phyloP scores from a whole-genome alignment of 2,888 invertebrate species.

The Phalera bucephala region DNA sequence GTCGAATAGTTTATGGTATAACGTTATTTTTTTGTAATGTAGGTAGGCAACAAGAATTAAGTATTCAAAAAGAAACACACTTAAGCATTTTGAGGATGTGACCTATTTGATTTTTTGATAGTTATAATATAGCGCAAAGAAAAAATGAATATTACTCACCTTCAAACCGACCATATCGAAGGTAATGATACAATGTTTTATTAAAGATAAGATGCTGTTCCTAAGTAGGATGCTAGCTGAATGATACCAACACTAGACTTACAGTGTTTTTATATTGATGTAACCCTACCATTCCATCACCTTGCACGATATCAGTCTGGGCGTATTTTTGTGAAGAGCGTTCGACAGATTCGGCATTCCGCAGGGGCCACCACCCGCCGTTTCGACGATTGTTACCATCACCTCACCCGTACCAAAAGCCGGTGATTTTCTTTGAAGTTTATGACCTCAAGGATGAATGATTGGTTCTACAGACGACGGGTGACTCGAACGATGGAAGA shows the following conservation, averaged over 20 bases:
- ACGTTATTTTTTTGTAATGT: no score
- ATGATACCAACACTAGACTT: constrained; percentile 39
- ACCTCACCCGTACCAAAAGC: constrained; percentile 16
- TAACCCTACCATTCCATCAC: constrained; percentile 43
- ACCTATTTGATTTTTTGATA: no score
- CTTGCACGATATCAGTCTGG: constrained; percentile 45
- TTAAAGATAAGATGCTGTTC: constrained; percentile 20
- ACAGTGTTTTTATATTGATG: constrained; percentile 53
- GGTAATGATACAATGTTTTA: constrained; percentile 3
- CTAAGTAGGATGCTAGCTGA: constrained; percentile 33
- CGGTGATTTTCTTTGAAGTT: constrained; percentile 30
- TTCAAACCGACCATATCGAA: constrained; percentile 34
- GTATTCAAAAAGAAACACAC: no score
- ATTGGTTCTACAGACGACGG: background rate
- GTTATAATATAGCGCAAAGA: no score
- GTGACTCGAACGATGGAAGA: background rate
- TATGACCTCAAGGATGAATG: constrained; percentile 4
- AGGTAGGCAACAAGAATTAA: no score
- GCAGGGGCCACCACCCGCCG: constrained; percentile 50
- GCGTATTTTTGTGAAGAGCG: constrained; percentile 36
- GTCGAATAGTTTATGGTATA: no score
- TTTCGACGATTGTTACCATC: constrained; percentile 40
- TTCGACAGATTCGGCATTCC: constrained; percentile 39
- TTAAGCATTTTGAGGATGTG: no score
- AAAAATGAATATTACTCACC: no score